Conservation (phyloP, 2,797 vertebrate species). For the Microhierax caerulescens region DNA sequence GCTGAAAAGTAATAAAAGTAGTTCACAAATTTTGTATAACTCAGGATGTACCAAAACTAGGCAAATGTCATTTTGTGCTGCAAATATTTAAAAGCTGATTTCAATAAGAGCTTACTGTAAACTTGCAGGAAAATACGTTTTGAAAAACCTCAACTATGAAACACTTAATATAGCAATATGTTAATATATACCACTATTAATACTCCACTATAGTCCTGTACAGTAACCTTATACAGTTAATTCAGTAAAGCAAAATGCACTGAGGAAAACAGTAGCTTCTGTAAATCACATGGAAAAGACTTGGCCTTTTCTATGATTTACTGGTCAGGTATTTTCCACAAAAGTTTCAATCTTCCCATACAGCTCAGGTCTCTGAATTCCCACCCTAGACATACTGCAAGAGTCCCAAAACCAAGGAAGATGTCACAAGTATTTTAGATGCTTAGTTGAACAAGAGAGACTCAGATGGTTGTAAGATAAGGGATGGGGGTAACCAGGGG, state of each 20-base stretch:
- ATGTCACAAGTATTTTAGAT: too few relatives aligned
- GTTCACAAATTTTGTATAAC: constrained; percentile 26
- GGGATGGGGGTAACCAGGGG: too few relatives aligned
- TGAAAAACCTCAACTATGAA: background rate
- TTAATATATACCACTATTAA: background rate
- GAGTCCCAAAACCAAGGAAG: too few relatives aligned
- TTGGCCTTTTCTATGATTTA: background rate
- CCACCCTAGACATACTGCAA: background rate
- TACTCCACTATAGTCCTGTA: background rate
- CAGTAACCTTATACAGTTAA: background rate
- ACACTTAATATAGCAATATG: background rate
- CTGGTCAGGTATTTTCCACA: background rate
- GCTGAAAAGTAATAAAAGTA: constrained; percentile 43
- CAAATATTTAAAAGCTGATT: constrained; percentile 22
- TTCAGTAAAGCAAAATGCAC: background rate
- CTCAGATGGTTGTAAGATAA: too few relatives aligned
- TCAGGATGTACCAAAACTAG: constrained; percentile 6
- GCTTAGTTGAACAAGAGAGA: too few relatives aligned
- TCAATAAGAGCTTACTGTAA: background rate
- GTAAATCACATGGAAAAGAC: background rate
- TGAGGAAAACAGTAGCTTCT: background rate
- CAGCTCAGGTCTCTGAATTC: background rate
- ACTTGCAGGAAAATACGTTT: background rate
- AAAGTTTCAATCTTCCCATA: background rate
- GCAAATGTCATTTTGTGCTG: constrained; percentile 31